Percentiles rank a stretch among this genome's conserved stretches.
Evolutionary conservation across 2,113 vertebrate genomes (phyloP).

Genomic region (Cyanistes caeruleus): DNA sequence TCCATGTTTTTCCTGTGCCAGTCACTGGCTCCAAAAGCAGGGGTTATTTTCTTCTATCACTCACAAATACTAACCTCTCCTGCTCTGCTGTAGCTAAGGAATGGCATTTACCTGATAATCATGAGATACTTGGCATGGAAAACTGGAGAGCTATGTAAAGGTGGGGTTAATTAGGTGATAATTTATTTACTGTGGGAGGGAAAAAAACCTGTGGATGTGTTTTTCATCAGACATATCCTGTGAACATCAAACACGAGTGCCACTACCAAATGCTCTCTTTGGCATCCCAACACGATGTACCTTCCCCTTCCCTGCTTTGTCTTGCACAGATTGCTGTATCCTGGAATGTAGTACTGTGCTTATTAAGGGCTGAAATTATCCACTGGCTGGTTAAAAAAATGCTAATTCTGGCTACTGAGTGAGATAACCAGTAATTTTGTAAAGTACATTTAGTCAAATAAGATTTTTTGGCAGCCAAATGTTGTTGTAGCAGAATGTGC

Average conservation of each 20-base stretch:
- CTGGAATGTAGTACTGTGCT: background rate
- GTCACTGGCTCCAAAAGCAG: background rate
- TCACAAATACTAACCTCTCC: background rate
- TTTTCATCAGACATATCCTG: background rate
- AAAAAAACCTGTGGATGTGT: background rate
- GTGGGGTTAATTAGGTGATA: background rate
- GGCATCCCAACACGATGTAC: background rate
- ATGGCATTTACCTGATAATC: background rate
- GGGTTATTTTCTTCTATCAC: background rate
- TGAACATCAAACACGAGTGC: background rate
- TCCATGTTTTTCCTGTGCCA: background rate
- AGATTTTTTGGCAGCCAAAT: slow-evolving; percentile 35
- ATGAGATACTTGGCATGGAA: background rate
- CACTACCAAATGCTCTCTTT: background rate
- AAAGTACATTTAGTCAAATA: slow-evolving; percentile 37
- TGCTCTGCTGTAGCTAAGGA: background rate
- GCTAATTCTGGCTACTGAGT: background rate
- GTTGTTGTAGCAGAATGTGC: slow-evolving; percentile 53
- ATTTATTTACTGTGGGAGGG: background rate
- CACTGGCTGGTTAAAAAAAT: background rate
- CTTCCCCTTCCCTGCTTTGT: background rate
- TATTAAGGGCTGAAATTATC: slow-evolving; percentile 21
- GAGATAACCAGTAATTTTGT: slow-evolving; percentile 40
- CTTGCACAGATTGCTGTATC: background rate
- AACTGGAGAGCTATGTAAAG: background rate